Evolutionary conservation across 2,113 vertebrate species (phyloP).

Genomic region (Coracopsis vasa): DNA sequence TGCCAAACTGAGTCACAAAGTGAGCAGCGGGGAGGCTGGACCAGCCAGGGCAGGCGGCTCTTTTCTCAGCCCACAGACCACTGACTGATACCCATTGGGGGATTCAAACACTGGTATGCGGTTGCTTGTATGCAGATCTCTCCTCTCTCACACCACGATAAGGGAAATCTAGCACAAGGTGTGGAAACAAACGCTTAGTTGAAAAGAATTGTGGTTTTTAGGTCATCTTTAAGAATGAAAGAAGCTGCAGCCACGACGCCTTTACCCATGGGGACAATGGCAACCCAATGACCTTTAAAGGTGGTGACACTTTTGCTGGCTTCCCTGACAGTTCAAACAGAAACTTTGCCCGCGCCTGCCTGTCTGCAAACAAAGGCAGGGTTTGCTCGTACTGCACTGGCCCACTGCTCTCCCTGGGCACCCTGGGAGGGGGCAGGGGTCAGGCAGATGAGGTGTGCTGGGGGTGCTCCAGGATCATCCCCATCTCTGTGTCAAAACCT

Average conservation of each 20-base stretch:
- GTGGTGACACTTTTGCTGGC: conserved; percentile 1
- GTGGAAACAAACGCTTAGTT: neutral
- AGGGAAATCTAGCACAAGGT: neutral
- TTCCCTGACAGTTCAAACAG: neutral
- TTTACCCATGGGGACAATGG: conserved; percentile 19
- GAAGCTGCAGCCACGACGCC: neutral
- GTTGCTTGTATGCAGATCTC: conserved; percentile 46
- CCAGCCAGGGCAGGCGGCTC: neutral
- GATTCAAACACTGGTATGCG: neutral
- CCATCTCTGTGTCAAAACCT: neutral
- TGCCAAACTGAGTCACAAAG: conserved; percentile 25
- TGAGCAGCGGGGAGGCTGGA: conserved; percentile 28
- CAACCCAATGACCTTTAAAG: conserved; percentile 43
- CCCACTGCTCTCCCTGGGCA: neutral
- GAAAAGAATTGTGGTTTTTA: neutral
- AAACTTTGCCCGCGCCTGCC: neutral
- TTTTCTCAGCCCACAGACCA: neutral
- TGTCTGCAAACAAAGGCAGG: neutral
- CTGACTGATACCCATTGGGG: conserved; percentile 9
- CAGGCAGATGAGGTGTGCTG: neutral
- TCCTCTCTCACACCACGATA: neutral
- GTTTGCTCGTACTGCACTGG: neutral
- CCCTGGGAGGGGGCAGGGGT: accelerated
- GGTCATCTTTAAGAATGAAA: conserved; percentile 20
- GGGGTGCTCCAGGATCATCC: neutral